These are phyloP conservation scores for Hirundichthys speculiger DNA, from an alignment of 2,113 vertebrate species.

Conservation along the genomic window DNA sequence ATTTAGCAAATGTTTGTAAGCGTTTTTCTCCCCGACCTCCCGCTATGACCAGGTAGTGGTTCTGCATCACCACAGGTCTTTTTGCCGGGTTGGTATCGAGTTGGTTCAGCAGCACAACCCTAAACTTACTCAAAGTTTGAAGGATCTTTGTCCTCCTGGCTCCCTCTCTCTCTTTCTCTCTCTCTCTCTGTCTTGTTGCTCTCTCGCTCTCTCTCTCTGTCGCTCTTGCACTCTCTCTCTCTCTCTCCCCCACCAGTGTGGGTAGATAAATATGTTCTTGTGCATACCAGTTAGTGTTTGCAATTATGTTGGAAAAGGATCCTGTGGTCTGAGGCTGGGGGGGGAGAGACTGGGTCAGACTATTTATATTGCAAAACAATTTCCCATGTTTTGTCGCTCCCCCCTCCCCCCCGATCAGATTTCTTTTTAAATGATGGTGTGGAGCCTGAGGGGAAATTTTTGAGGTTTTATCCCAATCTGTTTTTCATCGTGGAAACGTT, in stretches of 20 bases:
- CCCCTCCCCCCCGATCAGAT: conserved; percentile 63
- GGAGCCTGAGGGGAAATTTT: conserved; percentile 67
- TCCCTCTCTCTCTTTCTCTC: no score
- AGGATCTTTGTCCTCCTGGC: no score
- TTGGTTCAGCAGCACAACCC: not conserved
- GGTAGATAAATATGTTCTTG: conserved; percentile 14
- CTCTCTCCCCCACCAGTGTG: conserved; percentile 9
- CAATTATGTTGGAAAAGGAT: conserved; percentile 28
- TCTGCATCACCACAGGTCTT: no score
- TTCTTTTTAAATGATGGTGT: conserved; percentile 69
- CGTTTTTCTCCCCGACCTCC: no score
- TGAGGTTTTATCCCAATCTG: conserved; percentile 73
- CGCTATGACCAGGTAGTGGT: no score
- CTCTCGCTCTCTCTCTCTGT: conserved; percentile 22
- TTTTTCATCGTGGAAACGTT: conserved; percentile 58
- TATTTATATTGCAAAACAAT: conserved; percentile 77
- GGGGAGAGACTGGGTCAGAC: conserved; percentile 39
- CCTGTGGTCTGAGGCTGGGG: conserved; percentile 56
- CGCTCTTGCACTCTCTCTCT: no score
- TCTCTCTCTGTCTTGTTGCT: conserved; percentile 3
- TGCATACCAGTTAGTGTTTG: conserved; percentile 45
- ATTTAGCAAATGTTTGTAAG: no score
- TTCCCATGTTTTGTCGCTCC: conserved; percentile 65
- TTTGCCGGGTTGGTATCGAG: not conserved
- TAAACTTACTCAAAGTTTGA: conserved; percentile 24